A percentile compares a stretch with the other conserved stretches of the same genome.
These are phyloP conservation scores for Latheticus oryzae DNA, from an alignment of 2,888 invertebrate genomes.

Conservation along the genomic window DNA sequence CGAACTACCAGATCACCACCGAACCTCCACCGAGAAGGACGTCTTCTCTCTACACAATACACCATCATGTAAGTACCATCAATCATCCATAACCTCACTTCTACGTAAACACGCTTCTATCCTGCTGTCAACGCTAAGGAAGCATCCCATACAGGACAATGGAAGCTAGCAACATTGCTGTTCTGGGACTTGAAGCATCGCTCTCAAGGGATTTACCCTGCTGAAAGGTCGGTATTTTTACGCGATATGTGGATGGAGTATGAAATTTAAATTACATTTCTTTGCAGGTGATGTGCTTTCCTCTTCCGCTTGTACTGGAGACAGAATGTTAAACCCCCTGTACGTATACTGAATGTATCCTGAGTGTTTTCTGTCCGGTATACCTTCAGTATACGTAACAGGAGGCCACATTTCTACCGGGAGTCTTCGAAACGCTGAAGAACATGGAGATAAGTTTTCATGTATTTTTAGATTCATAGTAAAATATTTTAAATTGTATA, in stretches of 20 bases:
- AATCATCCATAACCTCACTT: constrained; percentile 14
- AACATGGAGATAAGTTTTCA: constrained; percentile 4
- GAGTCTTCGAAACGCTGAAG: not conserved
- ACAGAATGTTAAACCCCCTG: constrained; percentile 83
- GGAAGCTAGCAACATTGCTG: not conserved
- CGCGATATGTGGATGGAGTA: not conserved
- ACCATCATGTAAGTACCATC: constrained; percentile 11
- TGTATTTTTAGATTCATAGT: constrained; percentile 4
- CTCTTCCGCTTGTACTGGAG: constrained; percentile 47
- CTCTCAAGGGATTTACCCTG: constrained; percentile 18
- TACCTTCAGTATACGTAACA: constrained; percentile 99
- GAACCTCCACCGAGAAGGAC: constrained; percentile 43
- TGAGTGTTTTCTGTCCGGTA: constrained; percentile 98
- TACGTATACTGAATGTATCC: constrained; percentile 99
- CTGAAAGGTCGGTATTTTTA: constrained; percentile 26
- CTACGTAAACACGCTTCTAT: constrained; percentile 10
- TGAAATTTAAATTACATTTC: no score
- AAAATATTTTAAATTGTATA: no score
- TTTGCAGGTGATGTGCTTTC: not conserved
- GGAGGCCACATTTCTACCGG: constrained; percentile 85
- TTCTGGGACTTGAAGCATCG: not conserved
- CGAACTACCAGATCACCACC: constrained; percentile 58
- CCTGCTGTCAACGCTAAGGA: no score
- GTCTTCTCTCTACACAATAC: constrained; percentile 17
- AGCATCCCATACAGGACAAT: constrained; percentile 2